Conservation (phyloP, 1,140 invertebrate genomes). For the Drosophila pseudoananassae region DNA sequence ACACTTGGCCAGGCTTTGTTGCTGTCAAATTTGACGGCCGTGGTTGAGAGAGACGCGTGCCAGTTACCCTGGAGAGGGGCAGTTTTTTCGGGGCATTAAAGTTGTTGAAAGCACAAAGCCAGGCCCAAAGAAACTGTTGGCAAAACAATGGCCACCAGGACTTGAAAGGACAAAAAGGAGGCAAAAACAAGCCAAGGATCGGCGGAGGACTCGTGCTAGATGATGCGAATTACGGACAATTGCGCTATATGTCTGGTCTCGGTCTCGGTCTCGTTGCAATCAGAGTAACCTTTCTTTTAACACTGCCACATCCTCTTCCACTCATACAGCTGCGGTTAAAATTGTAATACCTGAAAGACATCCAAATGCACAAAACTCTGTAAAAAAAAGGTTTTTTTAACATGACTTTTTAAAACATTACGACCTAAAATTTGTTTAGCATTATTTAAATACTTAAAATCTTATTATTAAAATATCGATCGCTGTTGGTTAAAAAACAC, state of each 20-base stretch:
- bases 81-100: constrained; percentile 63
- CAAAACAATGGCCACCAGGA: constrained; percentile 54
- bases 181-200: constrained; percentile 33
- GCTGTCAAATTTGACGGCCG: constrained; percentile 83
- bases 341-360: background rate
- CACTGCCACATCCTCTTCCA: constrained; percentile 2
- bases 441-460: background rate
- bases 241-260: constrained; percentile 43
- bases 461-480: background rate
- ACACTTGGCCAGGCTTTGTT: constrained; percentile 55
- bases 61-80: constrained; percentile 36
- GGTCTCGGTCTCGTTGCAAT: constrained; percentile 40
- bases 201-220: constrained; percentile 32
- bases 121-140: constrained; percentile 28
- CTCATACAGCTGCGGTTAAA: background rate
- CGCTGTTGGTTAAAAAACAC: background rate
- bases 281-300: constrained; percentile 57
- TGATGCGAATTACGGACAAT: constrained; percentile 74
- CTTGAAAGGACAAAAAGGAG: constrained; percentile 22
- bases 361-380: too few species aligned
- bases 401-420: too few species aligned
- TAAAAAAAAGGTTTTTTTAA: too few species aligned
- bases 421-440: background rate
- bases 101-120: constrained; percentile 40
- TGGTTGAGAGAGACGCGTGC: constrained; percentile 74